phyloP scores from a whole-genome alignment of 2,888 invertebrate species.

The Ctenicera cuprea region DNA sequence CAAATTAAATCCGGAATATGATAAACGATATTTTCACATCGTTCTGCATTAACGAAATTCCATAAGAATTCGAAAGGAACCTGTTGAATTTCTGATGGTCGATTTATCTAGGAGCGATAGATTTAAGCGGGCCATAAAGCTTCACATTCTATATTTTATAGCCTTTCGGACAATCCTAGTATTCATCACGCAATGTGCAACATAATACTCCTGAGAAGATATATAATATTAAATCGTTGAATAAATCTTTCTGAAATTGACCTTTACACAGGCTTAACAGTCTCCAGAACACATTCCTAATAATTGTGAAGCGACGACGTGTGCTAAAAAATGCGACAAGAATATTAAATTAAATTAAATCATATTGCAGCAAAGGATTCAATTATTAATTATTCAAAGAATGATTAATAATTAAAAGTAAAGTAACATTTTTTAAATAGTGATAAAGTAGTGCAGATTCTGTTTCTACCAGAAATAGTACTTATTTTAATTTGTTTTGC shows the following conservation, averaged over 20 bases:
- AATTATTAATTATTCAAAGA: too few species aligned
- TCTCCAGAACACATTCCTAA: not conserved
- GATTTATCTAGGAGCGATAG: conserved; percentile 22
- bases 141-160: conserved; percentile 22
- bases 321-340: too few species aligned
- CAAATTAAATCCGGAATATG: conserved; percentile 2
- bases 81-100: conserved; percentile 30
- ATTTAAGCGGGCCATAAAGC: conserved; percentile 25
- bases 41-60: conserved; percentile 2
- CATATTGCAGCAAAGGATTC: too few species aligned
- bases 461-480: too few species aligned
- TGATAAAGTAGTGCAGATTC: too few species aligned
- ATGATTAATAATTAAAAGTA: too few species aligned
- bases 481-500: too few species aligned
- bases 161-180: conserved; percentile 8
- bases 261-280: not conserved
- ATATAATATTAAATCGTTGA: not conserved
- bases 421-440: too few species aligned
- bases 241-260: not conserved
- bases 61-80: conserved; percentile 10
- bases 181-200: not conserved
- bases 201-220: not conserved
- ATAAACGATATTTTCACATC: conserved; percentile 5
- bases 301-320: too few species aligned
- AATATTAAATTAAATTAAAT: too few species aligned